Evolutionary conservation across 2,797 vertebrate species (phyloP).

Genomic region (Rachycentron canadum): DNA sequence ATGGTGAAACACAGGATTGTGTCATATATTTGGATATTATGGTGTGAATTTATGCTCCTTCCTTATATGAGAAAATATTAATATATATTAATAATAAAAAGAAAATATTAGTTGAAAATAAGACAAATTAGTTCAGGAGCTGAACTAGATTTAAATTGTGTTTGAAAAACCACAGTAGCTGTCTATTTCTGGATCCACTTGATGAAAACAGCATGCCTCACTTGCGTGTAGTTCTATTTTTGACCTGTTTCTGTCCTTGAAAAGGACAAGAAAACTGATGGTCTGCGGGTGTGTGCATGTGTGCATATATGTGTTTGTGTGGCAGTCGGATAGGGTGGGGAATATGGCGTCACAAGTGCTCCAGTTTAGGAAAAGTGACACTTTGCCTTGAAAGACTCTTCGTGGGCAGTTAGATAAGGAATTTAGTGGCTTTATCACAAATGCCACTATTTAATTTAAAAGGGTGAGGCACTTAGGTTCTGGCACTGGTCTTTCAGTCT

Average conservation of each 20-base stretch:
- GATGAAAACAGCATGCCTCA: conserved; percentile 62
- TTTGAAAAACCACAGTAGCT: conserved; percentile 30
- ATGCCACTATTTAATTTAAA: conserved; percentile 99
- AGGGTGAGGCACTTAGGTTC: conserved; percentile 94
- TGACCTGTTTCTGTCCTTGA: conserved; percentile 79
- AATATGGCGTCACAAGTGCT: conserved; percentile 75
- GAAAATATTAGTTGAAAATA: conserved; percentile 19
- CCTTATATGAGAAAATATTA: conserved; percentile 15
- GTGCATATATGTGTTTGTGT: conserved; percentile 50
- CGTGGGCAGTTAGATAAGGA: conserved; percentile 95
- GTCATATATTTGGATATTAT: conserved; percentile 31
- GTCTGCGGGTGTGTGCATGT: conserved; percentile 50
- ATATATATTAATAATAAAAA: no score
- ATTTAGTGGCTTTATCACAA: conserved; percentile 99
- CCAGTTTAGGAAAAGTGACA: conserved; percentile 89
- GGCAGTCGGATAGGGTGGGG: conserved; percentile 54
- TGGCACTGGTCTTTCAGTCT: conserved; percentile 90
- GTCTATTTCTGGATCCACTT: conserved; percentile 56
- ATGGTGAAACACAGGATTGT: conserved; percentile 40
- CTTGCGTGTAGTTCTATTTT: conserved; percentile 82
- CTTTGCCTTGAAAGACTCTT: conserved; percentile 95
- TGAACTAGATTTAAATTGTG: conserved; percentile 21
- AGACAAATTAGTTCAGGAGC: conserved; percentile 24
- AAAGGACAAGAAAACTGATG: conserved; percentile 80
- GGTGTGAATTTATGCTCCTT: conserved; percentile 27